Base-by-base conservation (phyloP, 2,888 invertebrate species). In the Chorisops tibialis region DNA sequence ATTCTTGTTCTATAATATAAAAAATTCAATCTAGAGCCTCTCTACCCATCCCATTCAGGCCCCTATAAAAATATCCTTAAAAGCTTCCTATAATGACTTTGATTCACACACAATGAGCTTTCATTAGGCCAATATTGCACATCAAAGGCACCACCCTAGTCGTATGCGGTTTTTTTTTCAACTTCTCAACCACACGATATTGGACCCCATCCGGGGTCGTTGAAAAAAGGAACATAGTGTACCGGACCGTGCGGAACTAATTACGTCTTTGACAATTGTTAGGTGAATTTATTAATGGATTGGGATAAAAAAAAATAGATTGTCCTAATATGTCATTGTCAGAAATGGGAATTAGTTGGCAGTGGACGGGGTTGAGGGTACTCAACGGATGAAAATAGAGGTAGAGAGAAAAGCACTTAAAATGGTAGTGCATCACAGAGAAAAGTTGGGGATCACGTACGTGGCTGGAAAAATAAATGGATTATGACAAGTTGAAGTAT, bases 201-300 rank as follows among this genome's bases (percentile, higher is more conserved):
- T n/a, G n/a, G n/a, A n/a, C n/a, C n/a, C n/a, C n/a, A n/a, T n/a
- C n/a, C n/a, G 22, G 49, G 6, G 12, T 24, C 4, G 16, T 4
- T n/a, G 43, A 18, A 18, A 18, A 45, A 45, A 4, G 19, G 4
- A 9, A 19, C 18, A 9, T 45, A 14, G 2, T 43, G 43, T 18
- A 43, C 18, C 22, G 52, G 21, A 39, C 37, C 52, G 41, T 54
- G 52, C 41, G 52, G 52, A 54, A 39, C 52, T 54, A 54, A 54
- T 54, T 54, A 54, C 52, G 52, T 54, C 12, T 41, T 41, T 54
- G 52, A 54, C 52, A 54, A 54, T 54, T 54, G 39, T 54, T 39
- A 54, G 52, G 52, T 54, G 52, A 41, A 54, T 54, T 54, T 54
- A 54, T 54, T 54, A 54, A 54, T 54, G 52, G 52, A 37, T 16